These are phyloP conservation scores for Lithophane ornitopus DNA, from an alignment of 2,888 invertebrate genomes.

Conservation along the genomic window DNA sequence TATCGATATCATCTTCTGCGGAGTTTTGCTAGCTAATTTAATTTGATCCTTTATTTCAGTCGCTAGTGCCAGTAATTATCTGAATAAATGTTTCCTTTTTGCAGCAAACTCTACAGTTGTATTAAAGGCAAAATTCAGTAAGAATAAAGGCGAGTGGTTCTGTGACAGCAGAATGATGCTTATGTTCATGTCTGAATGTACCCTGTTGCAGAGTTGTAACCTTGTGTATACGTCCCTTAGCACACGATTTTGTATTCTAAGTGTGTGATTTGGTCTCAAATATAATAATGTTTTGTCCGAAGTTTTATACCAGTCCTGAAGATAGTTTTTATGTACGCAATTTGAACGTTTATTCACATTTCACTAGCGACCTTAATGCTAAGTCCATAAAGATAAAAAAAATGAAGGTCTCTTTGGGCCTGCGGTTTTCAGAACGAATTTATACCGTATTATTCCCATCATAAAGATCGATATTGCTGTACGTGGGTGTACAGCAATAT, in stretches of 20 bases:
- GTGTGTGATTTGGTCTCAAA: conserved; percentile 23
- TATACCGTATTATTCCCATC: not conserved
- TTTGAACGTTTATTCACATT: not conserved
- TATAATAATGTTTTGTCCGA: conserved; percentile 2
- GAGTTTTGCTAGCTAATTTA: conserved; percentile 4
- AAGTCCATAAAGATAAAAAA: not conserved
- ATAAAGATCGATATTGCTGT: not conserved
- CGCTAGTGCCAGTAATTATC: not conserved
- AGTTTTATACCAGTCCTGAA: not conserved
- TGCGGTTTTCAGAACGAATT: not conserved
- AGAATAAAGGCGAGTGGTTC: conserved; percentile 84
- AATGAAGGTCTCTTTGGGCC: not conserved
- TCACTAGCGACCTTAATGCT: not conserved
- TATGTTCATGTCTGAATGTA: conserved; percentile 63
- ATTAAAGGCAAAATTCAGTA: conserved; percentile 82
- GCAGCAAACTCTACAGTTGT: conserved; percentile 81
- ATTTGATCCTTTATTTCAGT: not conserved
- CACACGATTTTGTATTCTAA: conserved; percentile 10
- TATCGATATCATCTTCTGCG: no score
- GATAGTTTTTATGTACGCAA: not conserved
- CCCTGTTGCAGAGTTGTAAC: conserved; percentile 42
- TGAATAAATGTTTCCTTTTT: conserved; percentile 78
- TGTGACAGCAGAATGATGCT: conserved; percentile 47
- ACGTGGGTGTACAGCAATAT: not conserved
- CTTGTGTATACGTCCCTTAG: conserved; percentile 38